phyloP scores from a whole-genome alignment of 2,113 vertebrate species.

The Amphiprion percula region DNA sequence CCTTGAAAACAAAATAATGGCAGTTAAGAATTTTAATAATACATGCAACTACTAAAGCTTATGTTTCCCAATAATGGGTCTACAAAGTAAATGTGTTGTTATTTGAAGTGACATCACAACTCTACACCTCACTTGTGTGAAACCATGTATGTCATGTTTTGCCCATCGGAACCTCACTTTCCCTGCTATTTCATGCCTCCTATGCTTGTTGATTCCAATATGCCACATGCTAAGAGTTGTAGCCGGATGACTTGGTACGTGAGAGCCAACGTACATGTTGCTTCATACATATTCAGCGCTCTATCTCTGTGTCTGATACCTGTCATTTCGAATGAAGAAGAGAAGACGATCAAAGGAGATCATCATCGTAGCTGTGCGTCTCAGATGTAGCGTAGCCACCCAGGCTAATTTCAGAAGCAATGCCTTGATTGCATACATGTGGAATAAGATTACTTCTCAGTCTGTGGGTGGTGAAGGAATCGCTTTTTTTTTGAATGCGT shows the following conservation, averaged over 20 bases:
- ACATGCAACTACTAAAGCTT: slow-evolving; percentile 14
- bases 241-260: slow-evolving; percentile 35
- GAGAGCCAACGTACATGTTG: slow-evolving; percentile 21
- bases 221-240: slow-evolving; percentile 22
- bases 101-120: slow-evolving; percentile 31
- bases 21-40: slow-evolving; percentile 25
- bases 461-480: slow-evolving; percentile 59
- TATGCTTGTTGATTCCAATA: slow-evolving; percentile 6
- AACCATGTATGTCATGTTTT: slow-evolving; percentile 34
- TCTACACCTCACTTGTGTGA: slow-evolving; percentile 36
- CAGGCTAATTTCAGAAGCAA: slow-evolving; percentile 57
- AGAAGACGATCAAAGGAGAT: slow-evolving; percentile 64
- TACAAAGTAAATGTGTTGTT: slow-evolving; percentile 35
- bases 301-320: slow-evolving; percentile 62
- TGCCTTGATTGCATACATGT: slow-evolving; percentile 55
- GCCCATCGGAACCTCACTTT: slow-evolving; percentile 2
- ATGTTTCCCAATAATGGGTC: slow-evolving; percentile 25
- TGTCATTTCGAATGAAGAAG: slow-evolving; percentile 49
- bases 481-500: slow-evolving; percentile 30
- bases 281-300: slow-evolving; percentile 68
- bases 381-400: slow-evolving; percentile 67
- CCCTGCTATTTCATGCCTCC: slow-evolving; percentile 23
- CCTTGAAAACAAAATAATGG: background rate
- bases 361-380: slow-evolving; percentile 29
- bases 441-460: slow-evolving; percentile 59